A percentile compares a stretch with the other conserved stretches of the same genome.
Evolutionary conservation across 2,113 vertebrate genomes (phyloP).

Genomic region (Sylvilagus bachmani): DNA sequence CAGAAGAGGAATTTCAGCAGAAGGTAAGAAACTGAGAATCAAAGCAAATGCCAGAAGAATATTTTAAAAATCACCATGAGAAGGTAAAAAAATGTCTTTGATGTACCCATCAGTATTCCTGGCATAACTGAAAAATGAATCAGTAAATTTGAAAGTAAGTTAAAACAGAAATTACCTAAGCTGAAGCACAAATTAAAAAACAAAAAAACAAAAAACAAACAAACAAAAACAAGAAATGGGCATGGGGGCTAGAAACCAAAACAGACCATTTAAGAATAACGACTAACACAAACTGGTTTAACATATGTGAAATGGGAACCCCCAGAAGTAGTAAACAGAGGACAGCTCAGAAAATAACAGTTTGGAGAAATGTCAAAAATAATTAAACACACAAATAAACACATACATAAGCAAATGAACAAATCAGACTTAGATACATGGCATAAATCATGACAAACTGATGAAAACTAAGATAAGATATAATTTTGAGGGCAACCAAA

Average conservation of each 20-base stretch:
- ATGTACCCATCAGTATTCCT: background rate
- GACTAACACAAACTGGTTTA: slow-evolving; percentile 16
- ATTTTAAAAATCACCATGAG: background rate
- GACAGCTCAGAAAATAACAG: background rate
- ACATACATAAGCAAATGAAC: slow-evolving; percentile 1
- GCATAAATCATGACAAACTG: background rate
- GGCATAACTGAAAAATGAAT: background rate
- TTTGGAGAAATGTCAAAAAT: slow-evolving; percentile 10
- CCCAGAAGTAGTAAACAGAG: background rate
- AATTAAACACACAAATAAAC: background rate
- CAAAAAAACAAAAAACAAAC: background rate
- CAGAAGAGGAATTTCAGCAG: background rate
- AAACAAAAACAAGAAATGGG: background rate
- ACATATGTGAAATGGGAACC: background rate
- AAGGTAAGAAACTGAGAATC: slow-evolving; percentile 21
- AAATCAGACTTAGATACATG: background rate
- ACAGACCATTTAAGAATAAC: background rate
- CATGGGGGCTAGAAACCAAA: background rate
- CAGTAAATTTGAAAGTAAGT: background rate
- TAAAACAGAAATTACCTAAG: slow-evolving; percentile 12
- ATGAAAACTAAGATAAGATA: slow-evolving; percentile 16
- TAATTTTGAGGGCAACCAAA: slow-evolving; percentile 25
- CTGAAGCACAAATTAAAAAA: background rate
- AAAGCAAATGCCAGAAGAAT: background rate
- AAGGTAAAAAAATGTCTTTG: background rate